phyloP scores from a whole-genome alignment of 2,888 invertebrate species.

The Diadegma fenestrale region DNA sequence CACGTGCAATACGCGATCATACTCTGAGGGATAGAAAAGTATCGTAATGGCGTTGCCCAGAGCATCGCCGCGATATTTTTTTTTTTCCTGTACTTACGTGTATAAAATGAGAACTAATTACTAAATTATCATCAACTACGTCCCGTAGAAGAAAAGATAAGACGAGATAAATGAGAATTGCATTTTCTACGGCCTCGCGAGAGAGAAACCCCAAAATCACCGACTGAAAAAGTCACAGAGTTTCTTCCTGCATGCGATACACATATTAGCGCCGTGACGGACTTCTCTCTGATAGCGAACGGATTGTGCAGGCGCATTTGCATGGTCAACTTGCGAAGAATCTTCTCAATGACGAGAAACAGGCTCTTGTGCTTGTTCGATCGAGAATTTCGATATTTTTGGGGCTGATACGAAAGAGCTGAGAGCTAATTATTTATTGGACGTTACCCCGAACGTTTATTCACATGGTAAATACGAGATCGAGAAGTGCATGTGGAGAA shows the following conservation, averaged over 20 bases:
- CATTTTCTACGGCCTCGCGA: conserved; percentile 28
- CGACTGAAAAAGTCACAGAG: conserved; percentile 57
- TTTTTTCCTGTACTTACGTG: conserved; percentile 25
- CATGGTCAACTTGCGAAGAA: no score
- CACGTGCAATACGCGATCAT: conserved; percentile 47
- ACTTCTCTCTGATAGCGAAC: conserved; percentile 35
- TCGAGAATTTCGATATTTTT: background rate
- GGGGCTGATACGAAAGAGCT: background rate
- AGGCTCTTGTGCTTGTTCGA: background rate
- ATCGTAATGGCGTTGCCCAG: conserved; percentile 54
- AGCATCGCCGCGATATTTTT: conserved; percentile 42
- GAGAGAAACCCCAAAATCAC: conserved; percentile 20
- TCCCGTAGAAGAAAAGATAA: conserved; percentile 41
- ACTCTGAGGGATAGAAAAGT: conserved; percentile 35
- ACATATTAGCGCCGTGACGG: conserved; percentile 60
- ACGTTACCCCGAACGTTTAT: conserved; percentile 25
- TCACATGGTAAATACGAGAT: conserved; percentile 40
- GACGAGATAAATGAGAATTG: conserved; percentile 32
- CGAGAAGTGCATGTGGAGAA: conserved; percentile 24
- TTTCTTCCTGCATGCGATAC: conserved; percentile 80
- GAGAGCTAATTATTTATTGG: background rate
- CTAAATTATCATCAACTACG: conserved; percentile 74
- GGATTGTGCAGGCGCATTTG: no score
- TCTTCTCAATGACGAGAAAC: background rate
- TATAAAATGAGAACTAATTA: conserved; percentile 73